Evolutionary conservation across 2,797 vertebrate genomes (phyloP).

Genomic region (Florisuga fusca): DNA sequence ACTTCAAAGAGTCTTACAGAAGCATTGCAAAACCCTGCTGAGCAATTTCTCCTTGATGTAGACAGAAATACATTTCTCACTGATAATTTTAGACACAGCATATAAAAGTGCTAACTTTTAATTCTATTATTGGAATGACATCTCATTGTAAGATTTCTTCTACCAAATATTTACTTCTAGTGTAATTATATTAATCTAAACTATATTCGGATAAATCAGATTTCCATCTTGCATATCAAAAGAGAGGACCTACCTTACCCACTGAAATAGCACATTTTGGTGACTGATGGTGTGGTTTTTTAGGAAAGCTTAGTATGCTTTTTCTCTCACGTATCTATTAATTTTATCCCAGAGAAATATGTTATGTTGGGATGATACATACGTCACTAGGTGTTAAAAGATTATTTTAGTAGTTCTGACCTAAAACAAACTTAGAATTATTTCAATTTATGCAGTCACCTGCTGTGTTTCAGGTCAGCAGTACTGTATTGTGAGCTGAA

Average conservation of each 20-base stretch:
- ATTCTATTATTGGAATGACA: neutral
- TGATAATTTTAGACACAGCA: neutral
- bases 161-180: neutral
- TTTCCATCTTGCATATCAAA: neutral
- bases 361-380: neutral
- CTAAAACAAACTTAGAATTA: neutral
- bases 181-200: neutral
- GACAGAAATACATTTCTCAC: neutral
- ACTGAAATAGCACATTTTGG: neutral
- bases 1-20: neutral
- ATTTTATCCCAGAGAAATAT: neutral
- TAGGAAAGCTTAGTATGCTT: neutral
- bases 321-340: neutral
- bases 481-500: neutral
- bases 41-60: neutral
- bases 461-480: neutral
- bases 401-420: neutral
- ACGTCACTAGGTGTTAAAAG: neutral
- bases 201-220: neutral
- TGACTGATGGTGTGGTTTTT: neutral
- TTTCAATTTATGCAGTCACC: constrained; percentile 4
- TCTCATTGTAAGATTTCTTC: neutral
- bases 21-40: neutral
- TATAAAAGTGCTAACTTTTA: neutral
- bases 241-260: neutral